phyloP scores from a whole-genome alignment of 2,797 vertebrate genomes.

The Uromys caudimaculatus region DNA sequence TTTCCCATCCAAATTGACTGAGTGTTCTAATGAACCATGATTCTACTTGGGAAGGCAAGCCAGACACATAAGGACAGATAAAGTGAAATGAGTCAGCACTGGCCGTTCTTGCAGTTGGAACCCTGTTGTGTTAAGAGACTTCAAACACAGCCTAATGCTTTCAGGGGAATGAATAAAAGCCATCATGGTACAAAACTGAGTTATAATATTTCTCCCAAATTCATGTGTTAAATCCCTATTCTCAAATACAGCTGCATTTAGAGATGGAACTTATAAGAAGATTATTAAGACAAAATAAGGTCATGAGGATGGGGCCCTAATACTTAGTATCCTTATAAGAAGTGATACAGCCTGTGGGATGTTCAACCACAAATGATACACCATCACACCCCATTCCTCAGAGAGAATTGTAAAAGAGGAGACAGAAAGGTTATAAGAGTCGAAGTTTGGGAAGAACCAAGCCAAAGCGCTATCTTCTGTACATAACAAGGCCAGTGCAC shows the following conservation, averaged over 20 bases:
- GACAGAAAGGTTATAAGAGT: neutral
- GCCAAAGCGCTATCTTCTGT: neutral
- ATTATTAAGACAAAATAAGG: neutral
- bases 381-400: neutral
- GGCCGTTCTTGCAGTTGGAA: neutral
- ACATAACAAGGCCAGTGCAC: neutral
- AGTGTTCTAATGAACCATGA: too few relatives aligned
- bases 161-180: neutral
- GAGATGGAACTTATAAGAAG: neutral
- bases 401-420: neutral
- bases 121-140: neutral
- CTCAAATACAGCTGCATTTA: neutral
- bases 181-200: neutral
- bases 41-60: neutral
- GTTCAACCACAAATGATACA: neutral
- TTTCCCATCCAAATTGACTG: neutral
- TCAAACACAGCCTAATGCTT: neutral
- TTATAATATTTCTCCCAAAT: neutral
- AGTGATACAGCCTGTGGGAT: neutral
- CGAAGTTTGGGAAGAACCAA: neutral
- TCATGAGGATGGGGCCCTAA: neutral
- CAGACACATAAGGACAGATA: neutral
- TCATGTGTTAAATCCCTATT: neutral
- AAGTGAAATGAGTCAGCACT: neutral
- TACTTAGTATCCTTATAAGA: neutral